phyloP scores from a whole-genome alignment of 2,113 vertebrate genomes.

The Ictalurus punctatus region DNA sequence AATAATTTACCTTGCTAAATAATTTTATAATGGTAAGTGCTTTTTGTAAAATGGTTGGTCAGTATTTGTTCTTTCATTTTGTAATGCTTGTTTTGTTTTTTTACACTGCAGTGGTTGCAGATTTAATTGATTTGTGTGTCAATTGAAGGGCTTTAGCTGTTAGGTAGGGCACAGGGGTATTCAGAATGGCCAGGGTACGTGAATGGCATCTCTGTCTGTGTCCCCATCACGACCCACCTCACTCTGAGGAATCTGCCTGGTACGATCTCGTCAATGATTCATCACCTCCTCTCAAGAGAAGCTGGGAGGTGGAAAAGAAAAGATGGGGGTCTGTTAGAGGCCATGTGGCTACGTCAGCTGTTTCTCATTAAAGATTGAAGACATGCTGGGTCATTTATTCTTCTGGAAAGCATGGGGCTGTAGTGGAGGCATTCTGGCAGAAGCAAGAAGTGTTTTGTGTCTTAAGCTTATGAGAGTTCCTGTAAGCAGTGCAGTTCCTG shows the following conservation, averaged over 20 bases:
- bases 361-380: slow-evolving; percentile 45
- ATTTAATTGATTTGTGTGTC: not conserved
- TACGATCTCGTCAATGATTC: slow-evolving; percentile 54
- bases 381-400: slow-evolving; percentile 32
- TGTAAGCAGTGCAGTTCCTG: slow-evolving; percentile 8
- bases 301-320: slow-evolving; percentile 36
- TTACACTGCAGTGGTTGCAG: not conserved
- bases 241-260: slow-evolving; percentile 29
- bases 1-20: not conserved
- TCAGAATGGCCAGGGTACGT: not conserved
- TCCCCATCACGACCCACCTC: slow-evolving; percentile 23
- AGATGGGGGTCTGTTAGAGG: slow-evolving; percentile 26
- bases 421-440: not conserved
- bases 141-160: not conserved
- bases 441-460: not conserved
- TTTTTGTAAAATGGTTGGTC: not conserved
- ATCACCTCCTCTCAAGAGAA: slow-evolving; percentile 41
- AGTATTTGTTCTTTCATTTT: not conserved
- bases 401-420: slow-evolving; percentile 7
- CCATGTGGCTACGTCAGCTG: slow-evolving; percentile 38
- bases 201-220: slow-evolving; percentile 29
- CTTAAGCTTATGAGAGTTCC: not conserved
- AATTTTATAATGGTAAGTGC: not conserved
- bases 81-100: not conserved
- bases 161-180: not conserved